These are phyloP conservation scores for Tipula helvola DNA, from an alignment of 2,888 invertebrate genomes.

Conservation along the genomic window DNA sequence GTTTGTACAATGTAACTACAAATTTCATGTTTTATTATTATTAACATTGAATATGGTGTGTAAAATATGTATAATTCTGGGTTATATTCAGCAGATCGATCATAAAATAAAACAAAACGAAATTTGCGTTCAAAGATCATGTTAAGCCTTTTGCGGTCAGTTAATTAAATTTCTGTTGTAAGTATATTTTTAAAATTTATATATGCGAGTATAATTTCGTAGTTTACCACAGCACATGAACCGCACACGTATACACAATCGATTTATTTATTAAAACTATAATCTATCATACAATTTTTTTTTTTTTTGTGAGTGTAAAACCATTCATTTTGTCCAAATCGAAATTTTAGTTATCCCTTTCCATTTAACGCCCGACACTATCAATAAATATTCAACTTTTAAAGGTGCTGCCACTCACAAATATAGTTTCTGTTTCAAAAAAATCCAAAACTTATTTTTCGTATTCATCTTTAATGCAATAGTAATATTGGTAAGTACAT, in stretches of 20 bases:
- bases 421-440: background rate
- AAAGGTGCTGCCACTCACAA: background rate
- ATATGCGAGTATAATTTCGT: background rate
- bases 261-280: background rate
- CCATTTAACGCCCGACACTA: background rate
- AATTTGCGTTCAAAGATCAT: background rate
- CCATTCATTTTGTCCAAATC: background rate
- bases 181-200: background rate
- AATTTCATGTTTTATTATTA: background rate
- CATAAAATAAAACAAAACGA: background rate
- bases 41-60: background rate
- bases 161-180: background rate
- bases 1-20: background rate
- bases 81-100: background rate
- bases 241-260: background rate
- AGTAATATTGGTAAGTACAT: background rate
- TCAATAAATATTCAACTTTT: background rate
- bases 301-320: background rate
- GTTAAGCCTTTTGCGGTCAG: background rate
- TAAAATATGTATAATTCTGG: background rate
- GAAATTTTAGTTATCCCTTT: background rate
- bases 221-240: background rate
- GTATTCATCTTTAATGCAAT: background rate
- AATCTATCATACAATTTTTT: background rate
- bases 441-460: background rate